Evolutionary conservation across 2,797 vertebrate species (phyloP).

Genomic region (Aphelocoma californica): DNA sequence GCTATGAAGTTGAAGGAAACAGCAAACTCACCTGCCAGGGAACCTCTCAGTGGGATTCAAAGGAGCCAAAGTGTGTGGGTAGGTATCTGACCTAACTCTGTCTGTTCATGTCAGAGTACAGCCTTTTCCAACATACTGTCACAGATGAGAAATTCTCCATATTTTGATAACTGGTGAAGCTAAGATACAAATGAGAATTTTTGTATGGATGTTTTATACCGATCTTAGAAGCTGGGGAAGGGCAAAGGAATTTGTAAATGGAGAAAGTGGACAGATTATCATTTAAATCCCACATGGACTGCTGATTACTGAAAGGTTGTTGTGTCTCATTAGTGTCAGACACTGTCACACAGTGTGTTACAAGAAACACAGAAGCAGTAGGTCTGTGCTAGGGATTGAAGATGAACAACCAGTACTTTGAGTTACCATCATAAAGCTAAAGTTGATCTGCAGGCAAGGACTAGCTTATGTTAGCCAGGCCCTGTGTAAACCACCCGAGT

Average conservation of each 20-base stretch:
- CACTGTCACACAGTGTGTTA: not conserved
- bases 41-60: constrained; percentile 88
- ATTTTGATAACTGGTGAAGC: not conserved
- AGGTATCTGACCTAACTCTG: constrained; percentile 65
- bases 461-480: not conserved
- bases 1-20: constrained; percentile 86
- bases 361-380: not conserved
- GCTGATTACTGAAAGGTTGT: not conserved
- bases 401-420: not conserved
- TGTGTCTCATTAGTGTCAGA: not conserved
- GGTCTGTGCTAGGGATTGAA: not conserved
- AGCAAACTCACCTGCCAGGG: constrained; percentile 85
- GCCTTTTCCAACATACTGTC: not conserved
- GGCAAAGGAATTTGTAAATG: not conserved
- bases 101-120: not conserved
- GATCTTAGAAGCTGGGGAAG: not conserved
- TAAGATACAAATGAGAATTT: not conserved
- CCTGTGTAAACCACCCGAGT: accelerated
- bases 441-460: not conserved
- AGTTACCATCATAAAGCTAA: not conserved
- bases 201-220: not conserved
- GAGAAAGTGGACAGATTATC: not conserved
- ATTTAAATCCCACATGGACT: not conserved
- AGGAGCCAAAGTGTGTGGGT: constrained; percentile 91
- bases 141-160: not conserved